Evolutionary conservation across 2,888 invertebrate species (phyloP).

Genomic region (Pseudococcus jackbeardsleyi): DNA sequence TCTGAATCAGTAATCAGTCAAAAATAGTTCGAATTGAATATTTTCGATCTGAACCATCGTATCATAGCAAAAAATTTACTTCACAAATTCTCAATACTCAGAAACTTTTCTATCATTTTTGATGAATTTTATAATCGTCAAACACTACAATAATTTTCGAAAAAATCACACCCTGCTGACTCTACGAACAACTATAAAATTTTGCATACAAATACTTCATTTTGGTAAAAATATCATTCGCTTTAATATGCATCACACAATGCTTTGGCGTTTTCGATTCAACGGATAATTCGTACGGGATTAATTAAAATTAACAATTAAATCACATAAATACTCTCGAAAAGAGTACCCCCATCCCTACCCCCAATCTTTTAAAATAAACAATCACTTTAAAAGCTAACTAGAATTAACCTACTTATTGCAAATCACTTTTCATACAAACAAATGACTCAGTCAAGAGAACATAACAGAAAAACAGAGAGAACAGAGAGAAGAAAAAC

Average conservation of each 20-base stretch:
- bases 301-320: background rate
- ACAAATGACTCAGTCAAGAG: conserved; percentile 1
- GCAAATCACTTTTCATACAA: background rate
- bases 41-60: too few relatives aligned
- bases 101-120: too few relatives aligned
- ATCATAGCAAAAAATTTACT: too few relatives aligned
- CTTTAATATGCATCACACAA: background rate
- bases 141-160: too few relatives aligned
- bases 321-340: background rate
- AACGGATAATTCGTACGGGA: background rate
- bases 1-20: too few relatives aligned
- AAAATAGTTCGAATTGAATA: too few relatives aligned
- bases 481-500: background rate
- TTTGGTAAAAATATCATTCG: background rate
- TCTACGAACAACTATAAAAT: background rate
- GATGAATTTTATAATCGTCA: too few relatives aligned
- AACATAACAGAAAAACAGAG: background rate
- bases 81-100: too few relatives aligned
- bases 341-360: background rate
- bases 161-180: background rate
- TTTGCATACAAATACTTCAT: conserved; percentile 13
- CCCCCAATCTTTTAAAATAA: background rate
- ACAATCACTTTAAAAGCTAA: background rate
- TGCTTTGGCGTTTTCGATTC: background rate
- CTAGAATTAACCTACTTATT: conserved; percentile 10